Percentiles rank a stretch among this genome's conserved stretches.
Conservation (phyloP, 64 coral and sea anemone genomes). For the Stichodactyla mertensii region DNA sequence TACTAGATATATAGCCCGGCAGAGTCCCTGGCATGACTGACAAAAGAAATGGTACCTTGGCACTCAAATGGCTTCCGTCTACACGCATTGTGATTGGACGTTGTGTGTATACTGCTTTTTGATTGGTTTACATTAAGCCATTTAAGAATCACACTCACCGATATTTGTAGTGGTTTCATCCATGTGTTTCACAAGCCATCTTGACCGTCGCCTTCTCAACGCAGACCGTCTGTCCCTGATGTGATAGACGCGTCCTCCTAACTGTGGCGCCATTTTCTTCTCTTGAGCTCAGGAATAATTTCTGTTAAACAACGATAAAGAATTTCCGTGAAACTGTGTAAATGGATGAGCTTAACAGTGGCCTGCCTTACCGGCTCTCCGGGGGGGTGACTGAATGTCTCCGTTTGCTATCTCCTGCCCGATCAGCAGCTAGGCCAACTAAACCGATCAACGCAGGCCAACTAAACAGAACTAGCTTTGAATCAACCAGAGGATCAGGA, state of each 20-base stretch:
- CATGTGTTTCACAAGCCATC: slow-evolving; percentile 12
- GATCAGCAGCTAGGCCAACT: too few species aligned
- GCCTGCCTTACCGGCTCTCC: too few species aligned
- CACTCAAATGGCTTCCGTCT: neutral
- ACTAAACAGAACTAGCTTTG: too few species aligned
- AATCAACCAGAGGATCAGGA: too few species aligned
- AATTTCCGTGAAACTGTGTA: neutral
- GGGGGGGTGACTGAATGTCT: too few species aligned
- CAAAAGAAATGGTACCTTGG: too few species aligned
- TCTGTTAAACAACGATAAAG: neutral
- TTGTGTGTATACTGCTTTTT: neutral
- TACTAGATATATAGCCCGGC: too few species aligned
- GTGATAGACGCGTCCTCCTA: slow-evolving; percentile 7
- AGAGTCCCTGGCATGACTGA: too few species aligned
- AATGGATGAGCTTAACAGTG: neutral
- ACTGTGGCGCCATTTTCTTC: slow-evolving; percentile 7
- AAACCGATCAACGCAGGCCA: too few species aligned
- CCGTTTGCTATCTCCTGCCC: too few species aligned
- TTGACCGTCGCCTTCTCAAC: neutral
- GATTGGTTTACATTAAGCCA: neutral
- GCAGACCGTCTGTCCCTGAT: neutral
- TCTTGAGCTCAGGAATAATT: neutral
- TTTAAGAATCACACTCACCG: neutral
- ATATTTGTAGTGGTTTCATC: neutral
- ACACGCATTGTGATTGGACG: neutral